Conservation (phyloP, 1,140 invertebrate genomes). For the Dermatophagoides farinae region DNA sequence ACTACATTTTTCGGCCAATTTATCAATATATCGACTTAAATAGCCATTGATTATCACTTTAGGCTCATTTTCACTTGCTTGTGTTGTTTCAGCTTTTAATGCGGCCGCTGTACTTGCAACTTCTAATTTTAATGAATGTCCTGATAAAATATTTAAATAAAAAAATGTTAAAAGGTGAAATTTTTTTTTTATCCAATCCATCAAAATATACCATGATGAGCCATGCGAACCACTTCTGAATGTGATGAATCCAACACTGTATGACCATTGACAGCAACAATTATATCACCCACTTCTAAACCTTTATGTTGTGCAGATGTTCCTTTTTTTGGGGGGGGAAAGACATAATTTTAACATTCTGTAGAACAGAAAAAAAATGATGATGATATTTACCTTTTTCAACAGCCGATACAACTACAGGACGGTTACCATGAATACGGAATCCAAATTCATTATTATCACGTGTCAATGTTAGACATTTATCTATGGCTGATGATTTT, state of each 20-base stretch:
- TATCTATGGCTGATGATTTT: slow-evolving; percentile 18
- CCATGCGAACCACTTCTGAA: slow-evolving; percentile 80
- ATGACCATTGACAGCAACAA: slow-evolving; percentile 70
- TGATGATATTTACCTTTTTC: slow-evolving; percentile 30
- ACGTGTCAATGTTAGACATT: slow-evolving; percentile 46
- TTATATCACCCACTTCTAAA: slow-evolving; percentile 76
- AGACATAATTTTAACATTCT: neutral
- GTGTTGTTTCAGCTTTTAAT: neutral
- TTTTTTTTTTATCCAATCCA: neutral
- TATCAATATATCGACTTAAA: slow-evolving; percentile 17
- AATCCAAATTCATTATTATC: slow-evolving; percentile 78
- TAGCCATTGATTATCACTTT: slow-evolving; percentile 22
- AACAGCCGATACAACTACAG: slow-evolving; percentile 82
- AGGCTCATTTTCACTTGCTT: neutral
- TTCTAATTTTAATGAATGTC: neutral
- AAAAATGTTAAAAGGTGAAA: neutral
- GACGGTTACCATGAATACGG: slow-evolving; percentile 78
- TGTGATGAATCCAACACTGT: slow-evolving; percentile 76
- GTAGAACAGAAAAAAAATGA: neutral
- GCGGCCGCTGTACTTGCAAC: neutral
- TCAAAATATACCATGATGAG: slow-evolving; percentile 47
- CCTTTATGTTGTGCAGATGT: slow-evolving; percentile 66
- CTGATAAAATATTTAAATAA: neutral
- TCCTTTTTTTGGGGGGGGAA: slow-evolving; percentile 21
- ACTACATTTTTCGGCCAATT: neutral